Conservation (phyloP, 2,797 vertebrate genomes). For the Vultur gryphus region DNA sequence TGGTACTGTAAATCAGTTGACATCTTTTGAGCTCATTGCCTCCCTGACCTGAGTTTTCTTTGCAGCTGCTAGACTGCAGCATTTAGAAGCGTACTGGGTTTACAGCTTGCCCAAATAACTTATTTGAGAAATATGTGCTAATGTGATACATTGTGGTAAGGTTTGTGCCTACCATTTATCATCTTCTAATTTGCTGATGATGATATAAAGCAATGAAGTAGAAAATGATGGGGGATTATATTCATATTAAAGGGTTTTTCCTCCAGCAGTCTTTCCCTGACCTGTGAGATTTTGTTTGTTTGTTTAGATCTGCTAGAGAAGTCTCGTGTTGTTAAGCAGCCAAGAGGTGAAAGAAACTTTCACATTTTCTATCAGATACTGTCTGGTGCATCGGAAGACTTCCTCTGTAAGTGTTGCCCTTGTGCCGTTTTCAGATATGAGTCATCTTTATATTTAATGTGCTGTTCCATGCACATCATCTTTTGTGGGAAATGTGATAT, state of each 20-base stretch:
- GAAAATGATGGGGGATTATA: background rate
- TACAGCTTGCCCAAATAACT: background rate
- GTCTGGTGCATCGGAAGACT: slow-evolving; percentile 92
- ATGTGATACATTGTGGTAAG: background rate
- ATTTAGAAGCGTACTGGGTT: background rate
- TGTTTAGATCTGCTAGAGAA: slow-evolving; percentile 94
- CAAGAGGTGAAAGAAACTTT: slow-evolving; percentile 96
- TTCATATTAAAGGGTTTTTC: background rate
- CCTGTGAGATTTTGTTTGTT: background rate
- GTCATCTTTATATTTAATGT: background rate
- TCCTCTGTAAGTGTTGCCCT: slow-evolving; percentile 83
- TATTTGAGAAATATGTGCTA: background rate
- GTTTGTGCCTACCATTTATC: background rate
- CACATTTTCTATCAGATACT: slow-evolving; percentile 97
- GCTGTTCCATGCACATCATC: background rate
- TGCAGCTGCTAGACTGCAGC: background rate
- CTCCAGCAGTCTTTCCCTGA: background rate
- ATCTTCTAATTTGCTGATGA: background rate
- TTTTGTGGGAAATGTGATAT: background rate
- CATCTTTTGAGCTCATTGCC: background rate
- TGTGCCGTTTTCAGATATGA: background rate
- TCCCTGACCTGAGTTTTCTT: background rate
- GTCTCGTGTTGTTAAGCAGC: slow-evolving; percentile 97
- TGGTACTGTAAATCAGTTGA: background rate
- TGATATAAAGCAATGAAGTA: background rate